These are phyloP conservation scores for Natrix natrix DNA, from an alignment of 2,797 vertebrate species.

Conservation along the genomic window DNA sequence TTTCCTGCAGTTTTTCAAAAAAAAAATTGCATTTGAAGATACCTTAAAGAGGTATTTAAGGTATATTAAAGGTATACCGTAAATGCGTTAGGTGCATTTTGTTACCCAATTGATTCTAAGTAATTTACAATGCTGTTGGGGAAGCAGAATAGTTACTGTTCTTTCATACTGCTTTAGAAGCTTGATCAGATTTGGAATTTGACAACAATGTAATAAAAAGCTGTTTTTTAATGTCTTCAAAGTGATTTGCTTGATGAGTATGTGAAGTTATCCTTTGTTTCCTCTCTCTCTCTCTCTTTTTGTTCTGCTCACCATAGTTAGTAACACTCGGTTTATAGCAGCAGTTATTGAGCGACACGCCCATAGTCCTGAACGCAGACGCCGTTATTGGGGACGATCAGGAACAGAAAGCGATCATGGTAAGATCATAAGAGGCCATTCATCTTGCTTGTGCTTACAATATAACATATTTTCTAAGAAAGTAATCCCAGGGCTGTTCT, in stretches of 20 bases:
- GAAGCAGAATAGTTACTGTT: background rate
- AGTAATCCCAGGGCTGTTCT: background rate
- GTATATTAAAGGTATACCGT: background rate
- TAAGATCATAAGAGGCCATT: slow-evolving; percentile 67
- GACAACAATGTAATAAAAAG: background rate
- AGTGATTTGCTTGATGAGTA: background rate
- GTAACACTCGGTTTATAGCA: slow-evolving; percentile 95
- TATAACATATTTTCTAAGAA: background rate
- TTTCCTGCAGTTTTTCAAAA: background rate
- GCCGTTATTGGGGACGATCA: slow-evolving; percentile 96
- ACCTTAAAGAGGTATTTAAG: background rate
- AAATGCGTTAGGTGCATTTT: background rate
- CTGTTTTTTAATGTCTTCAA: background rate
- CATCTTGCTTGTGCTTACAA: background rate
- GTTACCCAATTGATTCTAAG: background rate
- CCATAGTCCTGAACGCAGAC: slow-evolving; percentile 91
- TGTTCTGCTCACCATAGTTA: slow-evolving; percentile 76
- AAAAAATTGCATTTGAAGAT: background rate
- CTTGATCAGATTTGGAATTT: background rate
- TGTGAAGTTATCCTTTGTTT: background rate
- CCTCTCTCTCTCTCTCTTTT: background rate
- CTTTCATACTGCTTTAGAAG: background rate
- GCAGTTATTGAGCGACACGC: slow-evolving; percentile 96
- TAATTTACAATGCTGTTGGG: background rate
- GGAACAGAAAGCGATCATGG: slow-evolving; percentile 98